Conservation (phyloP, 2,113 vertebrate genomes). For the Sturnira hondurensis region DNA sequence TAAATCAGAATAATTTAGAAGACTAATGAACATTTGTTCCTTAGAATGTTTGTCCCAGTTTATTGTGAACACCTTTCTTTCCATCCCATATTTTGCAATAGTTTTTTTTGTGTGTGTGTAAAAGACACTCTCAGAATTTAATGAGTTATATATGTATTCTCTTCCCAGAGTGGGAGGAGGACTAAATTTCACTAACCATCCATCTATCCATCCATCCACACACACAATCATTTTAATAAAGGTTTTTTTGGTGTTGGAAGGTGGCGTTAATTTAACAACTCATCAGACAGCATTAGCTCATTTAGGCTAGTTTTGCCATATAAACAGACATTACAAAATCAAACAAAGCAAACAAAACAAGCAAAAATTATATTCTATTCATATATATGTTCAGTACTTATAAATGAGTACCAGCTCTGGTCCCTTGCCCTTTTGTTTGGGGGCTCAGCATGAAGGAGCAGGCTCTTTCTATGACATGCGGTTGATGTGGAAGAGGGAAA, state of each 20-base stretch:
- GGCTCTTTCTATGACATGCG: not conserved
- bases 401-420: not conserved
- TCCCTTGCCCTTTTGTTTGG: not conserved
- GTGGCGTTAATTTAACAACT: not conserved
- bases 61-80: not conserved
- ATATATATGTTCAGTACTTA: not conserved
- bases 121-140: not conserved
- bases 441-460: not conserved
- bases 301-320: not conserved
- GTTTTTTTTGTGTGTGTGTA: not conserved
- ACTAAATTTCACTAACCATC: not conserved
- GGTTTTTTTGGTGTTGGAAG: not conserved
- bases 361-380: not conserved
- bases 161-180: not conserved
- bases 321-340: not conserved
- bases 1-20: not conserved
- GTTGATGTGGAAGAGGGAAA: not conserved
- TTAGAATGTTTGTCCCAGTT: not conserved
- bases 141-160: not conserved
- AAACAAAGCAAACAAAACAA: conserved; percentile 9
- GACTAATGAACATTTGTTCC: not conserved
- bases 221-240: not conserved
- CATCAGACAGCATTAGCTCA: not conserved
- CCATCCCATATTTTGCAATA: not conserved
- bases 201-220: not conserved